phyloP scores from a whole-genome alignment of 2,888 invertebrate genomes.

The Drosophila affinis region DNA sequence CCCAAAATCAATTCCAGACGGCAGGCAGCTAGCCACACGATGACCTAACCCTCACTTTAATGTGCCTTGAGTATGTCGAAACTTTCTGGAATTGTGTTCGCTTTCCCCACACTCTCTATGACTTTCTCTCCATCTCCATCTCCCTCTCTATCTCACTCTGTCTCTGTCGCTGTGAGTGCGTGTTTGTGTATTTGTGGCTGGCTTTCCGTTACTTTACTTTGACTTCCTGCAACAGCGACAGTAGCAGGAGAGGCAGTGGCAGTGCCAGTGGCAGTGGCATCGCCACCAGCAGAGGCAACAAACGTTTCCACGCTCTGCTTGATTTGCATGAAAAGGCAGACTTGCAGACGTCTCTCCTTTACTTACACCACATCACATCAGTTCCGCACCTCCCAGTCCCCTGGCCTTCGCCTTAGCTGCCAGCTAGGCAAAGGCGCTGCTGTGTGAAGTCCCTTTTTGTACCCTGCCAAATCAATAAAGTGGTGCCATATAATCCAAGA shows the following conservation, averaged over 20 bases:
- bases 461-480: neutral
- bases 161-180: conserved; percentile 6
- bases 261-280: neutral
- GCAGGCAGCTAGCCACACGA: neutral
- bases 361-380: conserved; percentile 5
- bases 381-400: neutral
- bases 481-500: too few species aligned
- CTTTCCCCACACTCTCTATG: conserved; percentile 6
- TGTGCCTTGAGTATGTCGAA: conserved; percentile 13
- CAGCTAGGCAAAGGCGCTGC: neutral
- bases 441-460: neutral
- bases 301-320: conserved; percentile 20
- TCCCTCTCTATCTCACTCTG: conserved; percentile 5
- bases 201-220: conserved; percentile 68
- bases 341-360: conserved; percentile 24
- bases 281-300: conserved; percentile 1
- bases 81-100: conserved; percentile 4
- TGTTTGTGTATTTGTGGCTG: conserved; percentile 51
- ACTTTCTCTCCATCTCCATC: neutral
- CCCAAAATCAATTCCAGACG: too few species aligned
- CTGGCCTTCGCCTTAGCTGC: neutral
- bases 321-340: conserved; percentile 35
- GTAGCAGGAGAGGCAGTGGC: conserved; percentile 8
- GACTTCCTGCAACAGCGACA: conserved; percentile 67
- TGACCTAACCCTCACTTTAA: conserved; percentile 4